Conservation (phyloP, 2,113 vertebrate genomes). For the Tonatia bakeri region DNA sequence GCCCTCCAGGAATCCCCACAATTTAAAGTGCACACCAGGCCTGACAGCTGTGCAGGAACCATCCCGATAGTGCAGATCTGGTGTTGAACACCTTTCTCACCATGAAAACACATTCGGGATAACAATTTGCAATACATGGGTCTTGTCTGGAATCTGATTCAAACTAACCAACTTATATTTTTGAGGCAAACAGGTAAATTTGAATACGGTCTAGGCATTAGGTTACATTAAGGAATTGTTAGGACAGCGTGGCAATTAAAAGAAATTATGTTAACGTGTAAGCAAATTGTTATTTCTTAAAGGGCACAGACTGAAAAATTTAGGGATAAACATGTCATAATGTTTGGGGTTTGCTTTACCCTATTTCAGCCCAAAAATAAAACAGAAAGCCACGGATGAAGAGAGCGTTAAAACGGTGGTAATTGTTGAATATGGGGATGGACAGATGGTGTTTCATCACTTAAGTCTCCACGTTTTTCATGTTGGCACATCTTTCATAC, state of each 20-base stretch:
- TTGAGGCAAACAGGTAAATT: not conserved
- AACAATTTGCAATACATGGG: not conserved
- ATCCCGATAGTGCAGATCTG: not conserved
- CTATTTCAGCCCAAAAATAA: not conserved
- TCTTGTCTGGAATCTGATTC: not conserved
- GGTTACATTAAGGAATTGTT: not conserved
- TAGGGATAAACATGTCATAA: not conserved
- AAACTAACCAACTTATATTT: slow-evolving; percentile 11
- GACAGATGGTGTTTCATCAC: no score
- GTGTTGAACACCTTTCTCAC: not conserved
- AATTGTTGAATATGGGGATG: not conserved
- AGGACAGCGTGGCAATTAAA: not conserved
- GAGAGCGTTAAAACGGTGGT: not conserved
- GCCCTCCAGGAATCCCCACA: not conserved
- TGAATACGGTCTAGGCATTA: not conserved
- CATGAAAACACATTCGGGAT: not conserved
- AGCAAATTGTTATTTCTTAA: not conserved
- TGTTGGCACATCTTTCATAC: not conserved
- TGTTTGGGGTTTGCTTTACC: not conserved
- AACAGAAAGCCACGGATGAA: not conserved
- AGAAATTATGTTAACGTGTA: not conserved
- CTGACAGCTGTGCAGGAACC: not conserved
- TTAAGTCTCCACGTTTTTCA: not conserved
- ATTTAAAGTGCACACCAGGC: not conserved
- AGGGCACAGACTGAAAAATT: not conserved